Evolutionary conservation across 2,797 vertebrate genomes (phyloP).

Genomic region (Synaphobranchus kaupii): DNA sequence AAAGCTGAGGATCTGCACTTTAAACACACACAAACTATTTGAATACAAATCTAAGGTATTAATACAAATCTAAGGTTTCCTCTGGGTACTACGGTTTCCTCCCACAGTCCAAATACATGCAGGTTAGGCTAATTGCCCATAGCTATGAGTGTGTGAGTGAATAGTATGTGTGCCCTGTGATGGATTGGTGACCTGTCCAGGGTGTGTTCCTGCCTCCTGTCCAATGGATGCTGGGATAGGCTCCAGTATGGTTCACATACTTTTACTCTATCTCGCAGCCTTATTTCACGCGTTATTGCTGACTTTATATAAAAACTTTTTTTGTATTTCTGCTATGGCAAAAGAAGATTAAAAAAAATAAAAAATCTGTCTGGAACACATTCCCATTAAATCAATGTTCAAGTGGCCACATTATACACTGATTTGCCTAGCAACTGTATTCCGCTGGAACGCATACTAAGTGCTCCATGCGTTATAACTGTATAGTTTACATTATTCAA

Average conservation of each 20-base stretch:
- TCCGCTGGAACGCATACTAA: background rate
- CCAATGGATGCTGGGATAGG: too few species aligned
- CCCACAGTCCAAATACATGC: too few species aligned
- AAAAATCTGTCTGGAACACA: background rate
- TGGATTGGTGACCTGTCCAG: too few species aligned
- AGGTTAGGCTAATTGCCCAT: too few species aligned
- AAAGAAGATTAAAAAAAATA: background rate
- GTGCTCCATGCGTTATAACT: background rate
- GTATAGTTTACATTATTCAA: background rate
- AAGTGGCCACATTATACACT: background rate
- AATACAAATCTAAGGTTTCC: too few species aligned
- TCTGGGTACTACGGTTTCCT: too few species aligned
- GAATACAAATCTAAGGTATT: too few species aligned
- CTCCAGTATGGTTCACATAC: background rate
- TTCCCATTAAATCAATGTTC: background rate
- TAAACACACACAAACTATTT: too few species aligned
- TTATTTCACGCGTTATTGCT: background rate
- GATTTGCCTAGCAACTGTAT: background rate
- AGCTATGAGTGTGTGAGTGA: too few species aligned
- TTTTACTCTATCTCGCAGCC: background rate
- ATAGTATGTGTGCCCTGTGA: too few species aligned
- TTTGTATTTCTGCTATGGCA: background rate
- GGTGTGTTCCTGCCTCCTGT: too few species aligned
- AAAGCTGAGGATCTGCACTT: too few species aligned
- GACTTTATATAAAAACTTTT: background rate